phyloP scores from a whole-genome alignment of 2,113 vertebrate species.

The Porphyrio hochstetteri region DNA sequence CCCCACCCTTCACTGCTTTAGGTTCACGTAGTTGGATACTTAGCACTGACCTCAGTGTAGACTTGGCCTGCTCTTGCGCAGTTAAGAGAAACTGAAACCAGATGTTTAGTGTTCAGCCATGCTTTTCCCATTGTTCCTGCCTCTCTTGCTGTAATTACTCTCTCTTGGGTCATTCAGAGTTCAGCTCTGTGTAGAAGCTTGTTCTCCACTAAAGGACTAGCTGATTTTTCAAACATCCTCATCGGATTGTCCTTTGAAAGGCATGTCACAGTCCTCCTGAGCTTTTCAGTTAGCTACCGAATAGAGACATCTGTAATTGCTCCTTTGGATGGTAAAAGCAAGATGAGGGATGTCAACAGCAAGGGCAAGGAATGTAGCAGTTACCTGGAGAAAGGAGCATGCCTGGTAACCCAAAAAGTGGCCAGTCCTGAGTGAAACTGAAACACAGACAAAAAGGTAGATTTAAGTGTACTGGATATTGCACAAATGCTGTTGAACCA shows the following conservation, averaged over 20 bases:
- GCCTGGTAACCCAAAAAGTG: neutral
- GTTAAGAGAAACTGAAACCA: neutral
- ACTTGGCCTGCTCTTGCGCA: fast-evolving
- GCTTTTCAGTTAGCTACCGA: neutral
- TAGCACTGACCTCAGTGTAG: neutral
- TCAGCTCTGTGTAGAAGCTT: neutral
- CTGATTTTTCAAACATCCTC: neutral
- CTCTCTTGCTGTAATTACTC: neutral
- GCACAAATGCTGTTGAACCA: neutral
- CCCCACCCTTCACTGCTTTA: neutral
- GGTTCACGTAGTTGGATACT: neutral
- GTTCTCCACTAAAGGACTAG: neutral
- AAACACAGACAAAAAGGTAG: neutral
- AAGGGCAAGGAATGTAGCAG: neutral
- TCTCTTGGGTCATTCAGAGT: neutral
- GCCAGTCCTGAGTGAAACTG: neutral
- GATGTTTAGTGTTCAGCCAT: neutral
- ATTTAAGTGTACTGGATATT: neutral
- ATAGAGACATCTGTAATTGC: neutral
- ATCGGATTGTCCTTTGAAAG: neutral
- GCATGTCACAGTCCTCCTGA: neutral
- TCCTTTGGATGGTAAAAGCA: neutral
- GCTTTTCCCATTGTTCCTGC: neutral
- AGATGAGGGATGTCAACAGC: neutral
- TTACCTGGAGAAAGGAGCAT: neutral